Evolutionary conservation across 2,113 vertebrate species (phyloP).

Genomic region (Paradisaea rubra): DNA sequence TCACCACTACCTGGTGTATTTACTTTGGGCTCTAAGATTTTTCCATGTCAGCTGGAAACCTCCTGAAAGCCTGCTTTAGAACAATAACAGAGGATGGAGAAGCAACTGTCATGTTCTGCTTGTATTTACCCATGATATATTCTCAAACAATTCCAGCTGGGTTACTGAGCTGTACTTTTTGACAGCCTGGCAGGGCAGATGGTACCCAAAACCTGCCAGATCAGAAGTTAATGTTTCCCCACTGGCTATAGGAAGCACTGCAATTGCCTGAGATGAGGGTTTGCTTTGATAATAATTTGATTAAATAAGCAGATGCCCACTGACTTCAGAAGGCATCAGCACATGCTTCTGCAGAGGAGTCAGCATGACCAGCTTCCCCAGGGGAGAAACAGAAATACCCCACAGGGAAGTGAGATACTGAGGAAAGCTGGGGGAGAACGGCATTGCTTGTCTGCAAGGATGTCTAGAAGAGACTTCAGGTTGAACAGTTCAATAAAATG

Average conservation of each 20-base stretch:
- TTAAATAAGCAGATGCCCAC: slow-evolving; percentile 9
- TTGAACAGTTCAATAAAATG: neutral
- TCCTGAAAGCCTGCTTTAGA: neutral
- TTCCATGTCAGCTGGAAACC: neutral
- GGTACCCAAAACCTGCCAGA: neutral
- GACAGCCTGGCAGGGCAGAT: slow-evolving; percentile 5
- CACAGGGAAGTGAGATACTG: neutral
- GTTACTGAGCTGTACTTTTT: neutral
- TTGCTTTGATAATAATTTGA: neutral
- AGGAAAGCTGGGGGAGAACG: neutral
- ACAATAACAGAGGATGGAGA: neutral
- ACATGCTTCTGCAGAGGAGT: neutral
- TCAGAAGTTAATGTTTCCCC: neutral
- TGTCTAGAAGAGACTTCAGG: neutral
- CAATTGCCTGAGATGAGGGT: neutral
- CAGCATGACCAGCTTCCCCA: neutral
- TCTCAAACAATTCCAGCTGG: neutral
- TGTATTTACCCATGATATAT: neutral
- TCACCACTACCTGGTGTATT: neutral
- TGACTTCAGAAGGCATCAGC: neutral
- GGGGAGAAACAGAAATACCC: neutral
- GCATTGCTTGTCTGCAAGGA: neutral
- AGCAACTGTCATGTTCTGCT: neutral
- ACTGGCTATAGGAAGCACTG: neutral
- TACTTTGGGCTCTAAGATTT: neutral